A percentile compares a stretch with the other conserved stretches of the same genome.
Conservation (phyloP, 1,140 invertebrate genomes). For the Ruditapes philippinarum region DNA sequence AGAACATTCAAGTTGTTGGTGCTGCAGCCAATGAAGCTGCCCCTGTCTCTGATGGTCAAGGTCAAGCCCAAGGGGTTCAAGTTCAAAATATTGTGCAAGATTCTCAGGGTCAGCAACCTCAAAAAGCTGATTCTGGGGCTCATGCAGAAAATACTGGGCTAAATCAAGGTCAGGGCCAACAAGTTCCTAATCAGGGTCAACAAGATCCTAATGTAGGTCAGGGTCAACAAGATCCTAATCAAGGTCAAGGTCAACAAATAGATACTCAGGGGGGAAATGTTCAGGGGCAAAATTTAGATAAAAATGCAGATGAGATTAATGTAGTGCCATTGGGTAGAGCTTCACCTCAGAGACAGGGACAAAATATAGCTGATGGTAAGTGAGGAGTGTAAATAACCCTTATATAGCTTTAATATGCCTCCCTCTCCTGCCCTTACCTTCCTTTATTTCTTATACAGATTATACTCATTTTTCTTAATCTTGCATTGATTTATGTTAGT, state of each 20-base stretch:
- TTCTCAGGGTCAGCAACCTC: slow-evolving; percentile 3
- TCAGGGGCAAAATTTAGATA: not conserved
- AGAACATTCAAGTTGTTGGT: not conserved
- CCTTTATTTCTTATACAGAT: too few species aligned
- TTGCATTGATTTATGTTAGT: too few species aligned
- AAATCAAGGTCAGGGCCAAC: not conserved
- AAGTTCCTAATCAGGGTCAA: not conserved
- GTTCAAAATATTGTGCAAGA: not conserved
- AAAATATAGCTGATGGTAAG: not conserved
- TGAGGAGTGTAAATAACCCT: not conserved
- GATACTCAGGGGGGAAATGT: not conserved
- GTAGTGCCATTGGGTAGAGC: not conserved
- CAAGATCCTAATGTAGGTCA: not conserved
- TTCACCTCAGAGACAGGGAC: not conserved
- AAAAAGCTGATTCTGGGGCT: not conserved
- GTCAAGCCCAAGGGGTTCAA: not conserved
- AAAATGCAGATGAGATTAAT: not conserved
- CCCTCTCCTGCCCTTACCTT: too few species aligned
- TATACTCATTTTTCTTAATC: too few species aligned
- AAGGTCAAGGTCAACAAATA: not conserved
- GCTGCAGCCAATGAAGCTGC: not conserved
- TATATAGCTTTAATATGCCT: too few species aligned
- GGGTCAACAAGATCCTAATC: not conserved
- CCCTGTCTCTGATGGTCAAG: slow-evolving; percentile 15
- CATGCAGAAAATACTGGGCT: not conserved